phyloP scores from a whole-genome alignment of 2,888 invertebrate species.

The Hoplodrina ambigua region DNA sequence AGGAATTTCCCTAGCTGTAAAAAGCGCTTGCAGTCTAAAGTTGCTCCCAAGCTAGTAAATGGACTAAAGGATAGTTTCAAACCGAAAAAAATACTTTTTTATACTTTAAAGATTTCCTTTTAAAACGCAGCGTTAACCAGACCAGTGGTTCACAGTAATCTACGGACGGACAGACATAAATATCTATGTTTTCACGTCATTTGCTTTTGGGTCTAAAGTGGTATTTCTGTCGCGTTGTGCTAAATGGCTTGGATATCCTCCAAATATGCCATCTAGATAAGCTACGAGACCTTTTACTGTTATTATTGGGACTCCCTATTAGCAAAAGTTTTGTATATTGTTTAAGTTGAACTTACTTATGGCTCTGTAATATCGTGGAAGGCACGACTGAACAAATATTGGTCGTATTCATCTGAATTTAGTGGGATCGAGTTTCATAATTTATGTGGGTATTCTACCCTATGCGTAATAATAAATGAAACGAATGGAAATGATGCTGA shows the following conservation, averaged over 20 bases:
- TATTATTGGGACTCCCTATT: slow-evolving; percentile 77
- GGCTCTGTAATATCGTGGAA: slow-evolving; percentile 31
- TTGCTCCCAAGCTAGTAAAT: slow-evolving; percentile 21
- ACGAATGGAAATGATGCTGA: not conserved
- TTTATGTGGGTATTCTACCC: slow-evolving; percentile 13
- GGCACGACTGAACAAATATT: slow-evolving; percentile 51
- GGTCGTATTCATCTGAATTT: slow-evolving; percentile 39
- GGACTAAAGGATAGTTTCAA: slow-evolving; percentile 9
- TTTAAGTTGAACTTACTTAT: slow-evolving; percentile 64
- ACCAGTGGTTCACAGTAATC: slow-evolving; percentile 63
- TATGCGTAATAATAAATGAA: slow-evolving; percentile 23
- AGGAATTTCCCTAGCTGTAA: not conserved
- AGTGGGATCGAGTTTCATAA: slow-evolving; percentile 26
- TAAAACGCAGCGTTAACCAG: slow-evolving; percentile 51
- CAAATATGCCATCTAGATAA: slow-evolving; percentile 87
- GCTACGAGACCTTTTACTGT: slow-evolving; percentile 82
- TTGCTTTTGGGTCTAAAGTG: slow-evolving; percentile 83
- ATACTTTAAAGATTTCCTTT: slow-evolving; percentile 38
- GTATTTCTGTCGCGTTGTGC: slow-evolving; percentile 82
- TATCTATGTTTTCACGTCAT: slow-evolving; percentile 85
- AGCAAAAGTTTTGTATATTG: slow-evolving; percentile 71
- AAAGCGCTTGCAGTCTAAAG: slow-evolving; percentile 21
- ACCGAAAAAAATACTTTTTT: slow-evolving; percentile 4
- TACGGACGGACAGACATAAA: slow-evolving; percentile 69
- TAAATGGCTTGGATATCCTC: slow-evolving; percentile 87